Conservation (phyloP, 1,140 invertebrate genomes). For the Drosophila subpulchrella region DNA sequence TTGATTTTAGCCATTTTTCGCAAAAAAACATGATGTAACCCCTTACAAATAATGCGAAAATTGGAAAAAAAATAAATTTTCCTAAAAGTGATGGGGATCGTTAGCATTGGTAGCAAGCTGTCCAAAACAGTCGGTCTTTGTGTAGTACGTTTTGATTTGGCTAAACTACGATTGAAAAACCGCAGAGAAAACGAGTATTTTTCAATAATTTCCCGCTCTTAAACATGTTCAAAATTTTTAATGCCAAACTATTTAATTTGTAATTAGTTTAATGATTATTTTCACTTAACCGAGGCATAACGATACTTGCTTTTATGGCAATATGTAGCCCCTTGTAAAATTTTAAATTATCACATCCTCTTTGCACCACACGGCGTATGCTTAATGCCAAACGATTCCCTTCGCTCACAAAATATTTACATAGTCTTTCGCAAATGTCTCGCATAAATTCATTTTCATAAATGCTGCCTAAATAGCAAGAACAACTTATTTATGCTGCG, state of each 20-base stretch:
- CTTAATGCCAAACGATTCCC: conserved; percentile 27
- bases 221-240: background rate
- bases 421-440: conserved; percentile 33
- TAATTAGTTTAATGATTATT: background rate
- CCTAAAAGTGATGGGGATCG: too few species aligned
- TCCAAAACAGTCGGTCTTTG: too few species aligned
- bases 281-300: background rate
- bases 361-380: conserved; percentile 7
- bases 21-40: too few species aligned
- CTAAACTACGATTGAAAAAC: too few species aligned
- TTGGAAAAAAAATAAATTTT: too few species aligned
- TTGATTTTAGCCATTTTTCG: too few species aligned
- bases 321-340: background rate
- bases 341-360: background rate
- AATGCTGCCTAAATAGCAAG: conserved; percentile 43
- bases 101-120: too few species aligned
- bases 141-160: too few species aligned
- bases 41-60: too few species aligned
- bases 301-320: background rate
- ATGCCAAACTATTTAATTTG: background rate
- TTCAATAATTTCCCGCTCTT: background rate
- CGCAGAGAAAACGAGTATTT: background rate
- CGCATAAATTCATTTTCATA: conserved; percentile 62
- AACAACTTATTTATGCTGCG: conserved; percentile 46
- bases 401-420: conserved; percentile 32